Conservation (phyloP, 2,888 invertebrate species). For the Argyresthia albistria region DNA sequence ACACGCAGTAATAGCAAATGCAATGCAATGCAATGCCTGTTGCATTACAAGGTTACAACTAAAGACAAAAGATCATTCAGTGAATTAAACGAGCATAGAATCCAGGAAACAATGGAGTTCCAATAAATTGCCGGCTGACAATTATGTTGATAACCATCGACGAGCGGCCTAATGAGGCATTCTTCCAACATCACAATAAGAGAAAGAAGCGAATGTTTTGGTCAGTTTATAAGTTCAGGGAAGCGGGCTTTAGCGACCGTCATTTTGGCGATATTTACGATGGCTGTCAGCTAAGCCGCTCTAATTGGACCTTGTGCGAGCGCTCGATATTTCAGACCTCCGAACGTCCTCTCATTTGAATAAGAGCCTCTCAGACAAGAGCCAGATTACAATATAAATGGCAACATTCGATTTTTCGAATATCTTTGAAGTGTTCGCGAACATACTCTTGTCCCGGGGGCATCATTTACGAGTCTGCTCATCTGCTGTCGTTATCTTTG, state of each 20-base stretch:
- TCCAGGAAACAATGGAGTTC: too few species aligned
- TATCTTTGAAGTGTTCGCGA: conserved; percentile 5
- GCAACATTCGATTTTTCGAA: conserved; percentile 5
- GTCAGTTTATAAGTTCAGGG: conserved; percentile 18
- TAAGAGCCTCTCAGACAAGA: conserved; percentile 18
- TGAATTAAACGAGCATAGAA: too few species aligned
- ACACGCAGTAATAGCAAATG: too few species aligned
- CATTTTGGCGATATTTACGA: conserved; percentile 37
- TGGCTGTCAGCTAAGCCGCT: conserved; percentile 20
- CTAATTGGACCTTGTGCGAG: conserved; percentile 27
- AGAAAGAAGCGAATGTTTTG: conserved; percentile 20
- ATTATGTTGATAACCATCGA: conserved; percentile 12
- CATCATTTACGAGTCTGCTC: conserved; percentile 16
- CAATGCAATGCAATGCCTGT: too few species aligned
- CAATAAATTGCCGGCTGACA: conserved; percentile 3
- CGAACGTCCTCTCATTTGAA: conserved; percentile 23
- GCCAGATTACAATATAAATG: conserved; percentile 7
- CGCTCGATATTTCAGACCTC: conserved; percentile 19
- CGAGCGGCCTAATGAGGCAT: conserved; percentile 22
- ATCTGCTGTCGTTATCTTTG: conserved; percentile 10
- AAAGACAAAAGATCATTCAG: too few species aligned
- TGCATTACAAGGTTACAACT: too few species aligned
- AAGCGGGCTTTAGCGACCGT: conserved; percentile 16
- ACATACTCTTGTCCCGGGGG: conserved; percentile 16
- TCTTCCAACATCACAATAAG: conserved; percentile 15